These are phyloP conservation scores for Hypothenemus hampei DNA, from an alignment of 1,140 invertebrate genomes.

Conservation along the genomic window DNA sequence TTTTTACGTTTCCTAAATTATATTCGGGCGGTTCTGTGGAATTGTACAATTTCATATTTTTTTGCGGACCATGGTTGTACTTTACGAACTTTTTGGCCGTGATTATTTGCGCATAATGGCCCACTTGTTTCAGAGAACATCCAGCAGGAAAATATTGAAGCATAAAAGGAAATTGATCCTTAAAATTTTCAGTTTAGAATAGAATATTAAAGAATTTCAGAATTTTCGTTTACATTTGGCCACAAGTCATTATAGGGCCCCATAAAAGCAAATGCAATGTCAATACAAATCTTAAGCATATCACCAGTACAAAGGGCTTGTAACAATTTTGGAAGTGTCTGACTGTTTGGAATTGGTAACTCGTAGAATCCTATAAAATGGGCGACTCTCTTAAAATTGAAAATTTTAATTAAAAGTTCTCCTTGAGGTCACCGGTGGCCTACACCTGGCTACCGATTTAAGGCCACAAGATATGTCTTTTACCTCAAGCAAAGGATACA, in stretches of 20 bases:
- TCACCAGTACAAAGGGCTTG: background rate
- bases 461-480: background rate
- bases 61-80: conserved; percentile 50
- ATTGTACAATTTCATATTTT: conserved; percentile 26
- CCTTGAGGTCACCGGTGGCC: background rate
- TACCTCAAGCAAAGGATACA: background rate
- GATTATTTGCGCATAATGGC: conserved; percentile 59
- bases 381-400: background rate
- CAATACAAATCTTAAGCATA: conserved; percentile 11
- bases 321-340: background rate
- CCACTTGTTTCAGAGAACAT: conserved; percentile 55
- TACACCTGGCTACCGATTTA: background rate
- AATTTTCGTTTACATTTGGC: background rate
- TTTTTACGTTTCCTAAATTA: conserved; percentile 21
- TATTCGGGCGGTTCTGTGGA: conserved; percentile 17
- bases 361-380: conserved; percentile 10
- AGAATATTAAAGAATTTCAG: too few species aligned
- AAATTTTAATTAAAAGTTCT: background rate
- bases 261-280: background rate
- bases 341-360: conserved; percentile 4
- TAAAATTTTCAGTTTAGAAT: conserved; percentile 35
- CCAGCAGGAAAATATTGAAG: conserved; percentile 50
- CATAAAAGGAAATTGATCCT: conserved; percentile 71
- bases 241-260: conserved; percentile 1
- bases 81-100: conserved; percentile 46